These are phyloP conservation scores for Amphiprion ocellaris DNA, from an alignment of 2,113 vertebrate genomes.

Conservation along the genomic window DNA sequence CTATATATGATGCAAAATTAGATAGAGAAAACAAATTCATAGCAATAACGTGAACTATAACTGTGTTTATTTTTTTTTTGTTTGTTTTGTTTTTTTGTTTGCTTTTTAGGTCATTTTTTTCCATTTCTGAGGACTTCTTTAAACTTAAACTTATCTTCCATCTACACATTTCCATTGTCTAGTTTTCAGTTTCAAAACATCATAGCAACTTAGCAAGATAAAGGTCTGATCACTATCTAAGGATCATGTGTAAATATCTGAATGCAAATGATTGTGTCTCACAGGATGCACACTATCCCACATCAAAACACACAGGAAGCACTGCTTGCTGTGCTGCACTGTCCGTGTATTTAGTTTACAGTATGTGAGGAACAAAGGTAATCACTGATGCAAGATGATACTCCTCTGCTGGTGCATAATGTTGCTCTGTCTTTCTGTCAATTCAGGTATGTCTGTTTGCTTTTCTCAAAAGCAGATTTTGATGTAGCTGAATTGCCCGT, in stretches of 20 bases:
- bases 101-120: no score
- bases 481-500: not conserved
- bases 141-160: not conserved
- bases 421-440: conserved; percentile 23
- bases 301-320: conserved; percentile 31
- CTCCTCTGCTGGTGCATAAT: not conserved
- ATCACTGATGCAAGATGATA: conserved; percentile 30
- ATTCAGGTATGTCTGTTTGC: conserved; percentile 28
- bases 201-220: no score
- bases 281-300: conserved; percentile 6
- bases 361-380: not conserved
- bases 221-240: not conserved
- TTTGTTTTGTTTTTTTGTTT: no score
- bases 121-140: no score
- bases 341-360: not conserved
- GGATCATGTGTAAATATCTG: not conserved
- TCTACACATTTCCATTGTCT: no score
- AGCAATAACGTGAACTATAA: no score
- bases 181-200: no score
- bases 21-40: no score
- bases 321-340: no score
- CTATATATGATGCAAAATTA: no score
- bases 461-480: not conserved
- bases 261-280: not conserved
- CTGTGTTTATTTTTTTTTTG: no score